Evolutionary conservation across 2,113 vertebrate species (phyloP).

Genomic region (Smithornis capensis): DNA sequence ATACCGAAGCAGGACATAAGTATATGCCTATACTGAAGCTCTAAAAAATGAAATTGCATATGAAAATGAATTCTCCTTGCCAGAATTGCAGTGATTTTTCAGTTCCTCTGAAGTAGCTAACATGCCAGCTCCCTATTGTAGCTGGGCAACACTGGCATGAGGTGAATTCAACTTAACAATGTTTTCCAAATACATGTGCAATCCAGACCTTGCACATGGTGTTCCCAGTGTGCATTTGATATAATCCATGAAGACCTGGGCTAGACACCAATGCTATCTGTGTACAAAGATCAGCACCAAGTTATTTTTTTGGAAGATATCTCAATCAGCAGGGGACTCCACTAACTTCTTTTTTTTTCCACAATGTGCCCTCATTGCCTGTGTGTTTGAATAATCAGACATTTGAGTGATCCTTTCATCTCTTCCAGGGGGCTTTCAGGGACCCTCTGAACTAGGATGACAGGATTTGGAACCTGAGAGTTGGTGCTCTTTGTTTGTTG

Average conservation of each 20-base stretch:
- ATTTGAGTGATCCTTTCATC: conserved; percentile 83
- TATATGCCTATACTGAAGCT: not conserved
- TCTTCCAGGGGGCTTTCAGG: conserved; percentile 73
- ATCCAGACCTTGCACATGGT: conserved; percentile 74
- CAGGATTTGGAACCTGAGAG: conserved; percentile 84
- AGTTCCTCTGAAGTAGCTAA: not conserved
- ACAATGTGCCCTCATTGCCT: conserved; percentile 67
- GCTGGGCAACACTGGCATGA: conserved; percentile 82
- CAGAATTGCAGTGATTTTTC: not conserved
- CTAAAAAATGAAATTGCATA: not conserved
- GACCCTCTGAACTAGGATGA: conserved; percentile 79
- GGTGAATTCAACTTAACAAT: conserved; percentile 49
- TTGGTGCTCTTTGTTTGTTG: conserved; percentile 78
- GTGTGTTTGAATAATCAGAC: conserved; percentile 77
- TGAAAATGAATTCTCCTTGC: not conserved
- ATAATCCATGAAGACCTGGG: conserved; percentile 70
- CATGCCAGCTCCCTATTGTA: conserved; percentile 59
- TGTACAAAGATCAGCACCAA: conserved; percentile 57
- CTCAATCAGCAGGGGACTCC: conserved; percentile 88
- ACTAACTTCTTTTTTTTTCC: conserved; percentile 47
- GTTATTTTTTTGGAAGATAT: conserved; percentile 80
- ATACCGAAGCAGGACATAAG: not conserved
- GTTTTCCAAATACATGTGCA: conserved; percentile 81
- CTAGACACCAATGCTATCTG: conserved; percentile 47
- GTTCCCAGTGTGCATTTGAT: conserved; percentile 76